Evolutionary conservation across 2,113 vertebrate genomes (phyloP), one percentile per base, ranked within the genome.

Genomic region (Ctenomys sociabilis): DNA sequence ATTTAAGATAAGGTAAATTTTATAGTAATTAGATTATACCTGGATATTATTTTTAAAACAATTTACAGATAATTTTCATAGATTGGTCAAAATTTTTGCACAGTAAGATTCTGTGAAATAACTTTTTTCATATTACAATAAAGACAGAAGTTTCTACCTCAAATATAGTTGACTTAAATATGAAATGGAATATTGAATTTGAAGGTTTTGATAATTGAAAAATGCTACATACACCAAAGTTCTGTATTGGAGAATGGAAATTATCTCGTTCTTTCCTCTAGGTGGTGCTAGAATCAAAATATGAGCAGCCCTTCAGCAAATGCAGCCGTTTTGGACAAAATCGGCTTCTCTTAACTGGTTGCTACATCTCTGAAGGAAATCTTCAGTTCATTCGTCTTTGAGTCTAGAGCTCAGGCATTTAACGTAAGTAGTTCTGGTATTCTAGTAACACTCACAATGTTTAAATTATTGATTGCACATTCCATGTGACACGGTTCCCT

Each of bases 221-320:
- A 68, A 86, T 17, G 17, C 30, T 80, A 40, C 61, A 32, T 49
- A 45, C 21, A 73, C 26, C 1, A 68, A 37, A 91, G 19, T 70
- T 19, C 35, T 26, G 54, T 5, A 40, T 11, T 0, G 2, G 40
- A 30, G 63, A 75, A 87, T 35, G 19, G 32, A 52, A 84, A 93
- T 70, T 64, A 87, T 88, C 93, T 88, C 90, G 59, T 57, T 83
- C 7, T 85, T 0, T 77, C 98, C 98, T 98, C 97, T 98, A 98
- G 98, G 98, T 98, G 98, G 98, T 90, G 97, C 97, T 98, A 96
- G 93, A 98, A 96, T 94, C 98, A 93, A 97, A 91, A 80, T 6
- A 72, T 96, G 94, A 85, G 77, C 49, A 61, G 14, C 1, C 3
- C 11, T 11, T 45, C 45, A 45, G 45, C 28, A 21, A n/a, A 35